These are phyloP conservation scores for Rafetus swinhoei DNA, from an alignment of 2,113 vertebrate genomes.

Conservation along the genomic window DNA sequence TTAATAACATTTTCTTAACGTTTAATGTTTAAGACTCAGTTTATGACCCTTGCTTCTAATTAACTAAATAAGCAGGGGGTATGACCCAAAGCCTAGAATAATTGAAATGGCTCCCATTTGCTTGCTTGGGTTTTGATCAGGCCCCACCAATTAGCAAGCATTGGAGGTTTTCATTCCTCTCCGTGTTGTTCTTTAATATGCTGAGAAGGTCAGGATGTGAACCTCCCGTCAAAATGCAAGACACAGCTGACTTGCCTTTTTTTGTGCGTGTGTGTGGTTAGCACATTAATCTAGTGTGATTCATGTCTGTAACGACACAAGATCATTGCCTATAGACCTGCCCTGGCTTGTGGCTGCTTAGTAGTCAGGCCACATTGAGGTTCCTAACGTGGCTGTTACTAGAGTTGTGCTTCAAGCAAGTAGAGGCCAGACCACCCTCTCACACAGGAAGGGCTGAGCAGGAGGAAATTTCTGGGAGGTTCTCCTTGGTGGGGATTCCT, in stretches of 20 bases:
- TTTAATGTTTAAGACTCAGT: background rate
- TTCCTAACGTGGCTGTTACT: background rate
- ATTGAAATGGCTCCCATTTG: background rate
- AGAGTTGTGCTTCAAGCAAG: background rate
- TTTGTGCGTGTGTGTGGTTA: background rate
- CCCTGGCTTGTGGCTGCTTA: background rate
- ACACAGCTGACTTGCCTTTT: background rate
- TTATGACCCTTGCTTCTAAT: constrained; percentile 7
- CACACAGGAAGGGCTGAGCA: background rate
- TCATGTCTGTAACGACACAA: background rate
- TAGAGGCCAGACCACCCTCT: background rate
- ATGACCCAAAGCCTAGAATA: background rate
- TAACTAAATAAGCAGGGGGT: background rate
- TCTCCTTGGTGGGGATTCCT: background rate
- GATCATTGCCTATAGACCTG: background rate
- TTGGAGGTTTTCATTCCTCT: background rate
- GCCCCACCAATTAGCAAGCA: background rate
- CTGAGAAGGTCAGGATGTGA: background rate
- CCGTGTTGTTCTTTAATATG: background rate
- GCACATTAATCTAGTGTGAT: background rate
- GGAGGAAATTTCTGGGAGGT: background rate
- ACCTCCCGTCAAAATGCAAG: background rate
- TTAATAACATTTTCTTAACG: constrained; percentile 27
- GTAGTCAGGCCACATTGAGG: background rate
- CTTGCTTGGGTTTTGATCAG: background rate